These are phyloP conservation scores for Frankliniella intonsa DNA, from an alignment of 2,888 invertebrate species.

Conservation along the genomic window DNA sequence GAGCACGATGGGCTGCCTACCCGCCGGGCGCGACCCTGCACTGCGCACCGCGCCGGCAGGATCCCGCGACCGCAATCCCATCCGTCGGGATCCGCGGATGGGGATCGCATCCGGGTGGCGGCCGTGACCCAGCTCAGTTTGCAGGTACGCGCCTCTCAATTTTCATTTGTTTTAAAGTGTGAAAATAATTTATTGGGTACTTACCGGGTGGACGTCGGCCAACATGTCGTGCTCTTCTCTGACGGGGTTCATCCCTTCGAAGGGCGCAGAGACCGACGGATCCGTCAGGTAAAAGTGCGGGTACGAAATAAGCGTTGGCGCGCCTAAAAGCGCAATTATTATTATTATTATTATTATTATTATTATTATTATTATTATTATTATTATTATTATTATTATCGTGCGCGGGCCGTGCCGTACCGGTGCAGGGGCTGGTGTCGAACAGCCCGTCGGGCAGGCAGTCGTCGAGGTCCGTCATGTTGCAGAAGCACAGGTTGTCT, in stretches of 20 bases:
- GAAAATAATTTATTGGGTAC: conserved; percentile 22
- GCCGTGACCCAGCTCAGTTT: too few species aligned
- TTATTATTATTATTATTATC: too few species aligned
- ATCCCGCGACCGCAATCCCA: too few species aligned
- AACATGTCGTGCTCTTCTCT: conserved; percentile 43
- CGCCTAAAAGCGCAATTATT: conserved; percentile 32
- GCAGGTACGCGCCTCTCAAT: too few species aligned
- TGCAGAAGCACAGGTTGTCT: conserved; percentile 37
- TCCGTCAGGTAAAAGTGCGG: conserved; percentile 38
- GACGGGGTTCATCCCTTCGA: conserved; percentile 38
- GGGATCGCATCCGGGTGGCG: not conserved
- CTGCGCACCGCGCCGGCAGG: too few species aligned
- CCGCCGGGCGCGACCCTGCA: not conserved
- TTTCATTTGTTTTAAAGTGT: too few species aligned
- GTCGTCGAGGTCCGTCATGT: not conserved
- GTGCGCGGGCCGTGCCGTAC: conserved; percentile 30
- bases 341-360: not conserved
- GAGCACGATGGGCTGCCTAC: not conserved
- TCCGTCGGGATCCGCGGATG: too few species aligned
- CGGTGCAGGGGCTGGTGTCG: conserved; percentile 37
- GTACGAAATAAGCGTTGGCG: conserved; percentile 37
- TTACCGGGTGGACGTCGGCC: conserved; percentile 46
- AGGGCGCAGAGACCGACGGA: conserved; percentile 34
- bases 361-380: not conserved
- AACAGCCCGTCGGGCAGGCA: conserved; percentile 37